Evolutionary conservation across 2,888 invertebrate species (phyloP).

Genomic region (Deroplatys truncata): DNA sequence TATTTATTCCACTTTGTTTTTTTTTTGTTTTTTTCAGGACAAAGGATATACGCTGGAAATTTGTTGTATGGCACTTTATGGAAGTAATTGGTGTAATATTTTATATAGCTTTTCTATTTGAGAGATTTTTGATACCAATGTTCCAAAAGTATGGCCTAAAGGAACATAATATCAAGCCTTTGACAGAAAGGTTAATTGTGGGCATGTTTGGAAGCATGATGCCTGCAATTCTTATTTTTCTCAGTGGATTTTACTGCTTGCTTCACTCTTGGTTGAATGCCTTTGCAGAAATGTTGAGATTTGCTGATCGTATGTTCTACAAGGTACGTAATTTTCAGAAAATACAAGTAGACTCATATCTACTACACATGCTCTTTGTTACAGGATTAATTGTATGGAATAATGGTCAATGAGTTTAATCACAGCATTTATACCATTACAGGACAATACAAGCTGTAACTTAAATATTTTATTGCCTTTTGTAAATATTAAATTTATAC

Average conservation of each 20-base stretch:
- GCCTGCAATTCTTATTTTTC: conserved; percentile 65
- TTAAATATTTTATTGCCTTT: too few relatives aligned
- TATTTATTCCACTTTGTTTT: not conserved
- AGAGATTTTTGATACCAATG: conserved; percentile 67
- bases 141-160: conserved; percentile 59
- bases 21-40: conserved; percentile 51
- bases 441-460: too few relatives aligned
- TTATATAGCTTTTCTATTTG: conserved; percentile 75
- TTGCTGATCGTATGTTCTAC: conserved; percentile 82
- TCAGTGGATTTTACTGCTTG: conserved; percentile 79
- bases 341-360: not conserved
- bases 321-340: conserved; percentile 46
- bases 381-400: too few relatives aligned
- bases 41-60: conserved; percentile 66
- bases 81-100: conserved; percentile 79
- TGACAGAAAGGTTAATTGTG: conserved; percentile 43
- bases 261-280: conserved; percentile 91
- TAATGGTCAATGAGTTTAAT: too few relatives aligned
- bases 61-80: conserved; percentile 62
- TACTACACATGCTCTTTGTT: too few relatives aligned
- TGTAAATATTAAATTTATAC: too few relatives aligned
- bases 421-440: too few relatives aligned
- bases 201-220: conserved; percentile 66
- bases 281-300: conserved; percentile 82
- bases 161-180: conserved; percentile 32